Base-by-base conservation (phyloP, 2,113 vertebrate genomes). In the Peromyscus polionotus region DNA sequence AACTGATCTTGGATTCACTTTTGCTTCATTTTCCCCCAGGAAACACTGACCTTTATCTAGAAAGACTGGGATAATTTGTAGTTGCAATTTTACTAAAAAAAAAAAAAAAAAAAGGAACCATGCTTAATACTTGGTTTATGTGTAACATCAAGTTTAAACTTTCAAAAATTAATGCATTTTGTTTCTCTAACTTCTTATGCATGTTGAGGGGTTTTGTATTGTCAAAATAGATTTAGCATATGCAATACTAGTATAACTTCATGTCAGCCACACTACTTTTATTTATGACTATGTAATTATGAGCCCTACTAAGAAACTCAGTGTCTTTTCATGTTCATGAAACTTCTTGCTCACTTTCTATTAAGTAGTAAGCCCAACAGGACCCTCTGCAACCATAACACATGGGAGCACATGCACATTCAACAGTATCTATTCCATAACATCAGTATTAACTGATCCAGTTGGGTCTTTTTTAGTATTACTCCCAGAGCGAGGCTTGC, bases 151-250 rank as follows among this genome's bases (percentile, higher is more conserved):
- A 86, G 14, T 7, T 88, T 95, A 95, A 4, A 20, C 16, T 63
- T 97, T 93, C 2, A 93, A 93, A 96, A 96, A 81, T 88, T 39
- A 90, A 92, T 57, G 7, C 7, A 54, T 90, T 24, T 92, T 85
- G 2, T 96, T 90, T n/a, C 33, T 45, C 1, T 92, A 77, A n/a
- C 28, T 22, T 3, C 6, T 76, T 91, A 45, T 51, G 4, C 63
- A 54, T 54, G 3, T 81, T 83, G 88, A 48, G 9, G 22, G 7
- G 2, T 75, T 95, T 95, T 63, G 61, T 57, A 75, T 14, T 89
- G 0, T 65, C 95, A 68, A 7, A 94, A 86, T 63, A 6, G 14
- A 70, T 93, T 93, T 93, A 84, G 5, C 7, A 93, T 88, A 59
- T 95, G 24, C 8, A 67, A 48, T 22, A 83, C 57, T 87, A 39